Evolutionary conservation across 2,888 invertebrate genomes (phyloP).

Genomic region (Timandra comae): DNA sequence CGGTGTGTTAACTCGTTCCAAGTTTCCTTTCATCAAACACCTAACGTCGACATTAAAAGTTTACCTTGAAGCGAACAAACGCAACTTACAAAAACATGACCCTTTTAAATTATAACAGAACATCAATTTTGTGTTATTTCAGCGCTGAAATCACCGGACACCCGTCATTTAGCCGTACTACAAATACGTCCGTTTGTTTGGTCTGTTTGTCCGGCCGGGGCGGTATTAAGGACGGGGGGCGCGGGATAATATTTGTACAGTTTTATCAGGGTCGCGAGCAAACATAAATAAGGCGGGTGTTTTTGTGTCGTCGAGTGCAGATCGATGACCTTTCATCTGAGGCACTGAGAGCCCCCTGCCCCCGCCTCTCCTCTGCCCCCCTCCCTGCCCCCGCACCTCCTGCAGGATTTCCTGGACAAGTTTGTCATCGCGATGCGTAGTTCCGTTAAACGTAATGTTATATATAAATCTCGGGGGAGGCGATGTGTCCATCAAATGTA

Average conservation of each 20-base stretch:
- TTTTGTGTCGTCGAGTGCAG: slow-evolving; percentile 18
- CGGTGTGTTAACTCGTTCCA: too few relatives aligned
- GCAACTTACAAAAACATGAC: too few relatives aligned
- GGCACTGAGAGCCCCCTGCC: not conserved
- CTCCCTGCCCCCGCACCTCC: too few relatives aligned
- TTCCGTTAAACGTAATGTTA: too few relatives aligned
- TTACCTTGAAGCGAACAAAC: too few relatives aligned
- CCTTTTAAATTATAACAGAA: too few relatives aligned
- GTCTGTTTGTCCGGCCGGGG: slow-evolving; percentile 6
- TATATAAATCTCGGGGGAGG: too few relatives aligned
- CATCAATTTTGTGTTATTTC: slow-evolving; percentile 7
- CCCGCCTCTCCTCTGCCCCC: too few relatives aligned
- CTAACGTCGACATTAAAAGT: too few relatives aligned
- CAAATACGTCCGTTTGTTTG: slow-evolving; percentile 19
- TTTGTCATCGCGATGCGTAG: too few relatives aligned
- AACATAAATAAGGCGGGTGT: slow-evolving; percentile 23
- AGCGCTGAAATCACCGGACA: slow-evolving; percentile 12
- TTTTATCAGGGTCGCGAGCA: slow-evolving; percentile 21
- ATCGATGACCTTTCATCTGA: slow-evolving; percentile 9
- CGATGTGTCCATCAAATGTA: too few relatives aligned
- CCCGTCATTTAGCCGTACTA: slow-evolving; percentile 18
- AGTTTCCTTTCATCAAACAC: too few relatives aligned
- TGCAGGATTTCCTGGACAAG: not conserved
- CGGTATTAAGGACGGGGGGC: slow-evolving; percentile 1
- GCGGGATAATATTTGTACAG: slow-evolving; percentile 20